Conservation (phyloP, 2,113 vertebrate genomes). For the Larimichthys polyactis region DNA sequence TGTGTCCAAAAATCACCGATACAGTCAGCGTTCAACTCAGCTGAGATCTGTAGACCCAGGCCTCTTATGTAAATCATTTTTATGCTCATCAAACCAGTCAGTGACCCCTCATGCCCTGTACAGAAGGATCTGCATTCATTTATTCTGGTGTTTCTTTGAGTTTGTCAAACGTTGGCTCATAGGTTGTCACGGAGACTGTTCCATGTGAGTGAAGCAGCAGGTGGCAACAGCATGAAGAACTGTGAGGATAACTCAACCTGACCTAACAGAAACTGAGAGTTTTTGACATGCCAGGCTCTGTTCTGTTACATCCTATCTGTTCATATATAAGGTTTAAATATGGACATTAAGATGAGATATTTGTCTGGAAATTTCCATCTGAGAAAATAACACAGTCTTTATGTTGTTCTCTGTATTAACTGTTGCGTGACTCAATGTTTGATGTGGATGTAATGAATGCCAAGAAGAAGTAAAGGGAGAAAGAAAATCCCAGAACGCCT, state of each 20-base stretch:
- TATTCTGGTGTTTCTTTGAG: background rate
- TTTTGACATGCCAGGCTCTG: background rate
- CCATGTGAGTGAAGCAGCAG: background rate
- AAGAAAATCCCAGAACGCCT: background rate
- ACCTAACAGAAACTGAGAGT: background rate
- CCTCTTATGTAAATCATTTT: conserved; percentile 18
- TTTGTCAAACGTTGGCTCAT: conserved; percentile 7
- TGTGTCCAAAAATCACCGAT: background rate
- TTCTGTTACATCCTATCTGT: too few relatives aligned
- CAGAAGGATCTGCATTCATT: conserved; percentile 6
- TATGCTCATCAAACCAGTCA: background rate
- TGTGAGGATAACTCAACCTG: background rate
- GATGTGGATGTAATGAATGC: background rate
- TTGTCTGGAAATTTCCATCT: background rate
- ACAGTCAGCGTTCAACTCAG: background rate
- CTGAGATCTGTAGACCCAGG: background rate
- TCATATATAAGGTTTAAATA: too few relatives aligned
- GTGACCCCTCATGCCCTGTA: conserved; percentile 3
- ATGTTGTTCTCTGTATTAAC: background rate
- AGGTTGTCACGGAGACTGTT: conserved; percentile 33
- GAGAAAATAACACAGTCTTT: background rate
- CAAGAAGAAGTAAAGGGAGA: too few relatives aligned
- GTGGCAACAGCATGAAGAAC: background rate
- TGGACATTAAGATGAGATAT: background rate
- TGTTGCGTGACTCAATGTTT: background rate